Evolutionary conservation across 2,113 vertebrate species (phyloP).

Genomic region (Perccottus glenii): DNA sequence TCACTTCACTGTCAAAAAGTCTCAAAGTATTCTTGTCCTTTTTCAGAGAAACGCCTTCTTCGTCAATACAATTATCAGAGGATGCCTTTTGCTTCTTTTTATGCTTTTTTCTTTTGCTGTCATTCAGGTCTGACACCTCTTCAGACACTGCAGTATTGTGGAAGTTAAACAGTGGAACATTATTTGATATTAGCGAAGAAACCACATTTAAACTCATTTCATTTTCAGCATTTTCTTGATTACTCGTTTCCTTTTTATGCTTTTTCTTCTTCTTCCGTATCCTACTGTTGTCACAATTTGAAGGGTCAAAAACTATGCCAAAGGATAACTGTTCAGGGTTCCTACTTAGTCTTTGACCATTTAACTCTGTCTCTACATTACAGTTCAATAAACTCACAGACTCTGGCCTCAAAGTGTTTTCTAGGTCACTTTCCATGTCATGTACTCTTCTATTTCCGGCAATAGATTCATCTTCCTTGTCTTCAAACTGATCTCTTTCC

Average conservation of each 20-base stretch:
- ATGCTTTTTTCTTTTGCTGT: constrained; percentile 18
- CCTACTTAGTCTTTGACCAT: not conserved
- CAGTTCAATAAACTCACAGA: not conserved
- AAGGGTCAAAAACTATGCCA: not conserved
- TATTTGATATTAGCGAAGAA: not conserved
- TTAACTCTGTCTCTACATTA: not conserved
- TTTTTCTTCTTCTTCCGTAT: not conserved
- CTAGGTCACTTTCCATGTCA: not conserved
- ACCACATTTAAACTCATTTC: not conserved
- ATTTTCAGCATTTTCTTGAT: not conserved
- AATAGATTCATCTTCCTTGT: not conserved
- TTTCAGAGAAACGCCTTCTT: not conserved
- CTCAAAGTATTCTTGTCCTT: not conserved
- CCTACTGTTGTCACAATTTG: not conserved
- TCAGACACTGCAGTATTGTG: constrained; percentile 1
- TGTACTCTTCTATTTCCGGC: not conserved
- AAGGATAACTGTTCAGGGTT: not conserved
- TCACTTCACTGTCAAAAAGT: not conserved
- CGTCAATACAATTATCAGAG: not conserved
- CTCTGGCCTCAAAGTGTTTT: not conserved
- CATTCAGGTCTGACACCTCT: not conserved
- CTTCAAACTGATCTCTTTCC: not conserved
- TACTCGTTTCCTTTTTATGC: not conserved
- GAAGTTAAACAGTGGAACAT: not conserved
- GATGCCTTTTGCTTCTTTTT: constrained; percentile 20